Evolutionary conservation across 2,113 vertebrate species (phyloP), one percentile per base, ranked within the genome.

Genomic region (Falcunculus frontatus): DNA sequence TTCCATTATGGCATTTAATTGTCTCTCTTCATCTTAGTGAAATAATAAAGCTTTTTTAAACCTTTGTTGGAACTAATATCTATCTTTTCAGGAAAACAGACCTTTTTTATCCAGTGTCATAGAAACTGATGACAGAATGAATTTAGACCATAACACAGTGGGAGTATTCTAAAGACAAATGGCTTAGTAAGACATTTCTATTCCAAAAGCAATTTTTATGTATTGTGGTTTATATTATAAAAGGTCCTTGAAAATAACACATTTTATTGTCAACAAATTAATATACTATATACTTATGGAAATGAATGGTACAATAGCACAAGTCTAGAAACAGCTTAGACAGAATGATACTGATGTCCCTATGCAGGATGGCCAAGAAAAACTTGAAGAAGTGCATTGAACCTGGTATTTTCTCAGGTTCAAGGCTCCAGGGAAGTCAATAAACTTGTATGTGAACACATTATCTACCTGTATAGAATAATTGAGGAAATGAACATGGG

Each of bases 41-140:
- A 90, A 52, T 67, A 86, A 60, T 52, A 81, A 62, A 89, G 33
- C 49, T 86, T 65, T 69, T 70, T 78, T 42, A 73, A 47, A 86
- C 42, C 50, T 84, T 56, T 73, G n/a, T 64, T 80, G 30, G 42
- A 89, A 77, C n/a, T 50, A 73, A 46, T 72, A 88, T 65, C 56
- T 55, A 23, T 69, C 88, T 89, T 65, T 93, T 77, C 84, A 73
- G 68, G 60, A 82, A 93, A 90, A 77, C 47, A 96, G 73, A 91
- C 89, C 92, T 77, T 68, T 87, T 84, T 92, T 83, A 95, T 81
- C 56, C 90, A 90, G 81, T 87, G 83, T 84, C 69, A 81, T 82
- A 96, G 90, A 93, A 90, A 95, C 92, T 91, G 76, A 57, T 75
- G 81, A 53, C n/a, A 49, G 80, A 76, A 90, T 90, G 37, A 85